Evolutionary conservation across 2,888 invertebrate genomes (phyloP).

Genomic region (Girardia tigrina): DNA sequence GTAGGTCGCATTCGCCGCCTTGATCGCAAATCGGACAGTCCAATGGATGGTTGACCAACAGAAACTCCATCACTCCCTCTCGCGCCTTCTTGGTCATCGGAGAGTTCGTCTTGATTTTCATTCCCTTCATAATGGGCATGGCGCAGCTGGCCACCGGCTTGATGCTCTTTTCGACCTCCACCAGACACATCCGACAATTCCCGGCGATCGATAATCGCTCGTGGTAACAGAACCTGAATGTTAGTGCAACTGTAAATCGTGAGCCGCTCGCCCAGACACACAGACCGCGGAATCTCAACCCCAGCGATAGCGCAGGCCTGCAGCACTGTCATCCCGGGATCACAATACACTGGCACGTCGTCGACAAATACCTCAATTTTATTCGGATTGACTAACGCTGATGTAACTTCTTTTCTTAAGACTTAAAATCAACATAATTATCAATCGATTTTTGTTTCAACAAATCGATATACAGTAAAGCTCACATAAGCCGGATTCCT

Average conservation of each 20-base stretch:
- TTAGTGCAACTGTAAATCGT: too few species aligned
- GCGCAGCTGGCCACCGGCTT: slow-evolving; percentile 98
- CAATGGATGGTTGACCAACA: slow-evolving; percentile 89
- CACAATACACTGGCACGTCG: slow-evolving; percentile 79
- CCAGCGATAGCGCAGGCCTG: slow-evolving; percentile 90
- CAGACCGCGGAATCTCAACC: slow-evolving; percentile 73
- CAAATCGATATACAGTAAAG: too few species aligned
- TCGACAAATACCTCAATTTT: slow-evolving; percentile 84
- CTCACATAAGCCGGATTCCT: too few species aligned
- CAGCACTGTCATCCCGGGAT: slow-evolving; percentile 86
- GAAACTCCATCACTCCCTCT: slow-evolving; percentile 89
- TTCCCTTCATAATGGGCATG: slow-evolving; percentile 99
- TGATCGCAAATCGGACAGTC: slow-evolving; percentile 99
- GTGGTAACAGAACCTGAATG: slow-evolving; percentile 96
- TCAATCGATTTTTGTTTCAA: neutral
- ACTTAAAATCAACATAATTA: neutral
- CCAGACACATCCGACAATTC: slow-evolving; percentile 97
- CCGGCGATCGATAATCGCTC: slow-evolving; percentile 93
- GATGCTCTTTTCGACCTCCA: slow-evolving; percentile 92
- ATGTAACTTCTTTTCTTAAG: neutral
- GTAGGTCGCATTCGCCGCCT: slow-evolving; percentile 57
- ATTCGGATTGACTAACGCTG: slow-evolving; percentile 41
- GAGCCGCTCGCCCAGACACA: too few species aligned
- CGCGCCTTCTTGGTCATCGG: slow-evolving; percentile 68
- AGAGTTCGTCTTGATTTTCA: slow-evolving; percentile 89